Percentiles rank a stretch among this genome's conserved stretches.
phyloP scores from a whole-genome alignment of 2,888 invertebrate species.

The Hartigia nigra region DNA sequence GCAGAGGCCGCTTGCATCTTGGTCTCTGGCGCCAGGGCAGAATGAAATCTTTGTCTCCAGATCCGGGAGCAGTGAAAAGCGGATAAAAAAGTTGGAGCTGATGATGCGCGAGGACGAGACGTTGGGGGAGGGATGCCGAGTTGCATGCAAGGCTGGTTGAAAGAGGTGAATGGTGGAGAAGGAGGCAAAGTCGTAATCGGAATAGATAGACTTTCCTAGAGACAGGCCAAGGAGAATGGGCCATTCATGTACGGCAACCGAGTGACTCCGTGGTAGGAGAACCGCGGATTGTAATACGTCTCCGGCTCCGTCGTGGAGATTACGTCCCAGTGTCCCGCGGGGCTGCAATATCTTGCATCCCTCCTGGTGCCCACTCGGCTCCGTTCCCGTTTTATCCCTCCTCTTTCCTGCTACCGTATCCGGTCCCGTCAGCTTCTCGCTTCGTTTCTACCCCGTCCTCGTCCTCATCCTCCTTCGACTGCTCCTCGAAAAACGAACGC shows the following conservation, averaged over 20 bases:
- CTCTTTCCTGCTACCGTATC: slow-evolving; percentile 19
- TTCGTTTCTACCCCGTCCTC: slow-evolving; percentile 24
- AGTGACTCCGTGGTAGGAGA: slow-evolving; percentile 57
- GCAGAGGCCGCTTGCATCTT: background rate
- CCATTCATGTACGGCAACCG: slow-evolving; percentile 59
- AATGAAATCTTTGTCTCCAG: slow-evolving; percentile 54
- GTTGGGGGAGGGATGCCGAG: slow-evolving; percentile 25
- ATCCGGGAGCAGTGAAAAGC: slow-evolving; percentile 25
- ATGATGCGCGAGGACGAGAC: slow-evolving; percentile 24
- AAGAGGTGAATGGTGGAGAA: slow-evolving; percentile 22
- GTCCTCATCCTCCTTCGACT: slow-evolving; percentile 8
- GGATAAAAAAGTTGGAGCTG: slow-evolving; percentile 22
- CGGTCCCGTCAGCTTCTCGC: slow-evolving; percentile 10
- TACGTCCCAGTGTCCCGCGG: slow-evolving; percentile 64
- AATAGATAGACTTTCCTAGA: slow-evolving; percentile 58
- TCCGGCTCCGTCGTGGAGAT: slow-evolving; percentile 63
- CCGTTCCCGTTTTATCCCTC: slow-evolving; percentile 23
- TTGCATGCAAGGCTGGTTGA: slow-evolving; percentile 23
- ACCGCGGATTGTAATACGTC: slow-evolving; percentile 62
- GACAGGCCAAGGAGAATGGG: slow-evolving; percentile 64
- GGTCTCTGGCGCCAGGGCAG: slow-evolving; percentile 32
- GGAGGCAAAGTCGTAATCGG: slow-evolving; percentile 32
- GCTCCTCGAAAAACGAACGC: slow-evolving; percentile 26
- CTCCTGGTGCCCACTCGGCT: slow-evolving; percentile 39
- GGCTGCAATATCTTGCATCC: slow-evolving; percentile 67